A percentile compares a stretch with the other conserved stretches of the same genome.
phyloP scores from a whole-genome alignment of 2,888 invertebrate genomes.

The Hartigia nigra region DNA sequence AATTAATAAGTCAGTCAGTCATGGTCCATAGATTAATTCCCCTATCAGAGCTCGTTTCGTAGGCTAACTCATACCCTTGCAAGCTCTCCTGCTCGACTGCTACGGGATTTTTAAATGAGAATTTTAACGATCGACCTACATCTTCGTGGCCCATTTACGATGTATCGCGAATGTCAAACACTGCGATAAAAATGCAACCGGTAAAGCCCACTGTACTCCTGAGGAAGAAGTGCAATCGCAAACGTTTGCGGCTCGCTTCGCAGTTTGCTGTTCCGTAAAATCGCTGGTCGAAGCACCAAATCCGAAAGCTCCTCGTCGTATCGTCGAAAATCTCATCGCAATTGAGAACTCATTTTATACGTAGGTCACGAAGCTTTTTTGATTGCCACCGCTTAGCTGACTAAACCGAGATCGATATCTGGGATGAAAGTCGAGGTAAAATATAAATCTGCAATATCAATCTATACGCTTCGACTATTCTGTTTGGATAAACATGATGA shows the following conservation, averaged over 20 bases:
- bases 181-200: slow-evolving; percentile 21
- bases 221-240: slow-evolving; percentile 1
- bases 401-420: not conserved
- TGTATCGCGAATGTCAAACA: slow-evolving; percentile 49
- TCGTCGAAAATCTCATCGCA: not conserved
- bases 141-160: slow-evolving; percentile 46
- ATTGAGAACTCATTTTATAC: not conserved
- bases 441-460: not conserved
- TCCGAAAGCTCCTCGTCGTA: not conserved
- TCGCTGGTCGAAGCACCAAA: not conserved
- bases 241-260: slow-evolving; percentile 1
- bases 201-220: not conserved
- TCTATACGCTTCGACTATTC: not conserved
- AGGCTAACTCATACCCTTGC: slow-evolving; percentile 2
- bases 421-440: not conserved
- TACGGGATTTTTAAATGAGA: slow-evolving; percentile 56
- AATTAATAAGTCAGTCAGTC: slow-evolving; percentile 26
- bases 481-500: not conserved
- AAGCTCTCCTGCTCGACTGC: slow-evolving; percentile 15
- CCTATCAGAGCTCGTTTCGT: slow-evolving; percentile 31
- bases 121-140: slow-evolving; percentile 61
- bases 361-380: not conserved
- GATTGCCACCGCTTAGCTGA: not conserved
- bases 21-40: slow-evolving; percentile 32
- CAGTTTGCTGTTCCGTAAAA: slow-evolving; percentile 10